Evolutionary conservation across 2,113 vertebrate genomes (phyloP), one percentile per base, ranked within the genome.

Genomic region (Cyprinodon brontotheroides): DNA sequence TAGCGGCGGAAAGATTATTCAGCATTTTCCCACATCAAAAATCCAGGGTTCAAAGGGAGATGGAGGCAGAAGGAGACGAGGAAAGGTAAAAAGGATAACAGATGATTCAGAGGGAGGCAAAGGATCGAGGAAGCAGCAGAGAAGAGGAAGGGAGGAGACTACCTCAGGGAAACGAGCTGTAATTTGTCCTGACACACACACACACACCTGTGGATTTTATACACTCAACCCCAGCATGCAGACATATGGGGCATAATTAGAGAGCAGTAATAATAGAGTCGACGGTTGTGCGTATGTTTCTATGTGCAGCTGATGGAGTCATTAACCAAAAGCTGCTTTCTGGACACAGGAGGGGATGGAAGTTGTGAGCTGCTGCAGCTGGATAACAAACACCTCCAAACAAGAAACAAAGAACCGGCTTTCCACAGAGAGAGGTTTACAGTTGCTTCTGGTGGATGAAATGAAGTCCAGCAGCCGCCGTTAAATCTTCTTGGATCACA

Each of bases 241-340:
- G 80, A 76, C 73, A 72, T 73, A 69, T n/a, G 22, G 65, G 40
- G 2, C n/a, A 17, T 84, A 74, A 87, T 81, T 84, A 84, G 11
- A 38, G 64, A 39, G 61, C 1, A 4, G 48, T 78, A 74, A 70
- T 75, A 57, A 61, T 47, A 60, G 62, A 82, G 79, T 80, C 68
- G 75, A 80, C 63, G 65, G 80, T 39, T 15, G 64, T 45, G 50
- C 67, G 79, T 41, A 1, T 59, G 78, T 63, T 47, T 66, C 53
- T 65, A 59, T 22, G 69, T 61, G 68, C 14, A 65, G 20, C 37
- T 67, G 61, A 78, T 77, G 77, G 75, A 41, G 71, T 77, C 74
- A 83, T 83, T 53, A 76, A 62, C 41, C 63, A 8, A 20, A 20
- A 53, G 47, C 73, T 68, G 29, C 0, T 71, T 64, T 45, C 57